Evolutionary conservation across 1,140 invertebrate species (phyloP).

Genomic region (Hetaerina americana): DNA sequence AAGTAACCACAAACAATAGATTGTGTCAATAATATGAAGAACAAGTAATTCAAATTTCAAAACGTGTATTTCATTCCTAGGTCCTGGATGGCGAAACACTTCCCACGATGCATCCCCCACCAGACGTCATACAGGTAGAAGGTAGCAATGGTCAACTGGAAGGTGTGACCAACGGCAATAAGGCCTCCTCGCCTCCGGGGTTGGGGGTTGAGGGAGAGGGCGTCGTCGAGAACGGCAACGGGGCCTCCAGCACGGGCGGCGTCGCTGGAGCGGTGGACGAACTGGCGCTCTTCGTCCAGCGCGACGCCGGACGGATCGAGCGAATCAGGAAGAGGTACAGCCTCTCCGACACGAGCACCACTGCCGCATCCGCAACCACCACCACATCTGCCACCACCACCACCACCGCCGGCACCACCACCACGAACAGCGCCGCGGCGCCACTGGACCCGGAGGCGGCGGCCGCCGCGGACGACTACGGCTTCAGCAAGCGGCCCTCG

Average conservation of each 20-base stretch:
- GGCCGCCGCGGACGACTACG: constrained; percentile 76
- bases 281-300: constrained; percentile 67
- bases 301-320: constrained; percentile 65
- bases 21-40: too few species aligned
- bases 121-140: neutral
- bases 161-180: neutral
- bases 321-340: constrained; percentile 60
- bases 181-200: too few species aligned
- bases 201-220: too few species aligned
- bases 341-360: constrained; percentile 21
- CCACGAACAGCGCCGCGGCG: neutral
- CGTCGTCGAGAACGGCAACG: neutral
- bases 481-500: constrained; percentile 73
- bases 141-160: neutral
- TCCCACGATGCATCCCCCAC: neutral
- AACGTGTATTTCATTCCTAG: neutral
- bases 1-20: too few species aligned
- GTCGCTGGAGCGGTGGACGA: constrained; percentile 47
- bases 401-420: neutral
- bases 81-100: neutral
- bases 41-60: neutral
- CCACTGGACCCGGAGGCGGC: constrained; percentile 43
- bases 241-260: neutral
- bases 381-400: constrained; percentile 20
- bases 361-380: neutral